These are phyloP conservation scores for Macrotis lagotis DNA, from an alignment of 2,113 vertebrate species.

Conservation along the genomic window DNA sequence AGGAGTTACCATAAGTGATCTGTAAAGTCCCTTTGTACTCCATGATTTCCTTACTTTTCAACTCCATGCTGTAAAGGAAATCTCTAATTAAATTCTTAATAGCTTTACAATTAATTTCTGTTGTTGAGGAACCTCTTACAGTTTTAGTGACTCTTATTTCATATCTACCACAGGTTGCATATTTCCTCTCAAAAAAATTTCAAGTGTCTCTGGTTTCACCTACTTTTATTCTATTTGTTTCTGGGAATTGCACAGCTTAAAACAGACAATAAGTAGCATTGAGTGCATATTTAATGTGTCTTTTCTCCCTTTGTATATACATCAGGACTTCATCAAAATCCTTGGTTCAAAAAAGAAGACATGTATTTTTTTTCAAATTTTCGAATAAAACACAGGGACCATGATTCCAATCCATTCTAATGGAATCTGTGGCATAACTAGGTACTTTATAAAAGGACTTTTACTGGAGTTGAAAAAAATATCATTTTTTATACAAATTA, in stretches of 20 bases:
- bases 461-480: constrained; percentile 51
- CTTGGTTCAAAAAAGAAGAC: background rate
- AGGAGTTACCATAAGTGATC: background rate
- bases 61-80: too few relatives aligned
- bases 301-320: fast-evolving
- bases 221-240: fast-evolving
- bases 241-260: background rate
- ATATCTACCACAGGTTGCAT: background rate
- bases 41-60: background rate
- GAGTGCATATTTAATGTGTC: background rate
- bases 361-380: fast-evolving
- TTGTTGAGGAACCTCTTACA: background rate
- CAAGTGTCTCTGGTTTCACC: too few relatives aligned
- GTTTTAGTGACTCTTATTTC: fast-evolving
- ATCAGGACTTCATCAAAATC: background rate
- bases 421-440: background rate
- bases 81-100: background rate
- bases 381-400: background rate
- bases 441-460: background rate
- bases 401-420: background rate
- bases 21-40: background rate
- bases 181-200: fast-evolving
- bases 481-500: background rate
- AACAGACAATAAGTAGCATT: background rate
- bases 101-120: background rate